These are phyloP conservation scores for Siderastrea siderea DNA, from an alignment of 92 coral and sea anemone genomes.

Conservation along the genomic window DNA sequence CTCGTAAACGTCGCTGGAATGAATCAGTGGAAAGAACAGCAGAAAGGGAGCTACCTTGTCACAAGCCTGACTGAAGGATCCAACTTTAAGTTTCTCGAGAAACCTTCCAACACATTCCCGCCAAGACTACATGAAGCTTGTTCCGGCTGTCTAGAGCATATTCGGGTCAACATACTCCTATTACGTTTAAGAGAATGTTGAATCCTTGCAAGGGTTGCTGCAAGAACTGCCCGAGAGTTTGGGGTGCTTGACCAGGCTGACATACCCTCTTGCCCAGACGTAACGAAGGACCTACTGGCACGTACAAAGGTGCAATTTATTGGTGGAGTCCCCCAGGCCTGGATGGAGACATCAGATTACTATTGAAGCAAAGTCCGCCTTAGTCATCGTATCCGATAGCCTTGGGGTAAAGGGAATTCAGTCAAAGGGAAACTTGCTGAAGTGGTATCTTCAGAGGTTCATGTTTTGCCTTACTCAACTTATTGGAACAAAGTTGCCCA, in stretches of 20 bases:
- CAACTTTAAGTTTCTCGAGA: slow-evolving; percentile 40
- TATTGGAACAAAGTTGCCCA: too few species aligned
- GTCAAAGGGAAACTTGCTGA: slow-evolving; percentile 21
- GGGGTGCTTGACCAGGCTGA: slow-evolving; percentile 47
- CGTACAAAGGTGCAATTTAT: slow-evolving; percentile 58
- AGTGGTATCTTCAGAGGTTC: background rate
- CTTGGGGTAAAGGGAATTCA: slow-evolving; percentile 21
- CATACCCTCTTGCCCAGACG: slow-evolving; percentile 68
- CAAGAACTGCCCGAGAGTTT: slow-evolving; percentile 62
- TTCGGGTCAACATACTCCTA: slow-evolving; percentile 53
- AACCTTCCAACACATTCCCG: slow-evolving; percentile 37
- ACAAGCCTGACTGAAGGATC: slow-evolving; percentile 50
- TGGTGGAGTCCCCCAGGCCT: slow-evolving; percentile 36
- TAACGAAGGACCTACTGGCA: slow-evolving; percentile 47
- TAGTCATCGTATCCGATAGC: slow-evolving; percentile 59
- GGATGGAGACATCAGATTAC: slow-evolving; percentile 56
- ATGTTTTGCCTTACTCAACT: too few species aligned
- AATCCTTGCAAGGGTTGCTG: slow-evolving; percentile 42
- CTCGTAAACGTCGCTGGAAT: slow-evolving; percentile 58
- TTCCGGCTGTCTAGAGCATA: slow-evolving; percentile 52
- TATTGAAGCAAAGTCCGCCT: slow-evolving; percentile 53
- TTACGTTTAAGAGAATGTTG: slow-evolving; percentile 29
- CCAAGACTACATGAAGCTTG: slow-evolving; percentile 38
- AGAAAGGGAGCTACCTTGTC: slow-evolving; percentile 57
- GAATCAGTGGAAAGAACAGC: slow-evolving; percentile 47